Evolutionary conservation across 1,140 invertebrate species (phyloP), one percentile per base, ranked within the genome.

Genomic region (Scaptomyza montana): DNA sequence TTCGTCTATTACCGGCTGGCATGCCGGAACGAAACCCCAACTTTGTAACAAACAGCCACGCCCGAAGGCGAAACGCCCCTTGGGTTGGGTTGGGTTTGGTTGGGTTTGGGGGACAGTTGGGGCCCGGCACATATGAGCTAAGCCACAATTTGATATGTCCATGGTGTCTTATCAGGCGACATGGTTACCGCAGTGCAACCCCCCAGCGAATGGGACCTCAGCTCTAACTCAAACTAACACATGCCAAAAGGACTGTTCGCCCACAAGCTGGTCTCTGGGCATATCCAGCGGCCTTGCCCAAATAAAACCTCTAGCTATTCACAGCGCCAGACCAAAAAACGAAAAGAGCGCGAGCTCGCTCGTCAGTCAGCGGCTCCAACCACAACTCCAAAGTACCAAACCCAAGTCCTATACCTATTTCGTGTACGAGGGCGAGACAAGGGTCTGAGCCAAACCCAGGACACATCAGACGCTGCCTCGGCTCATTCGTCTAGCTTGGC

Each of bases 91-190:
- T 8, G 25, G 12, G 10, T 9, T 8, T 16, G 12, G 10, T 16
- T 16, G 16, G 16, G 16, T 16, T 1, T 6, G 28, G 10, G 13
- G 16, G 16, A 16, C 2, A 19, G 12, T 16, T 47, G 10, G 21
- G 39, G 33, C 8, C 30, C 8, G 8, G 46, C 63, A 63, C 71
- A 82, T 64, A 77, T 63, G 78, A 67, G 84, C 71, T 89, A 80
- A 89, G 84, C 84, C 85, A 89, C 84, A 89, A 89, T 89, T 89
- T 89, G 84, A 89, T 89, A 84, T 89, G 84, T 89, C 84, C 84
- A 89, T 89, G 89, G 84, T 89, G 84, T 89, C 84, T 89, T 89
- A 89, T 89, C 84, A 89, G 85, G 84, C 84, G 84, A 89, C 84
- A 89, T 89, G 84, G 84, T 89, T 82, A 89, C 84, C 84, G 73